Base-by-base conservation (phyloP, 2,113 vertebrate species). In the Boulengeromyrus knoepffleri region DNA sequence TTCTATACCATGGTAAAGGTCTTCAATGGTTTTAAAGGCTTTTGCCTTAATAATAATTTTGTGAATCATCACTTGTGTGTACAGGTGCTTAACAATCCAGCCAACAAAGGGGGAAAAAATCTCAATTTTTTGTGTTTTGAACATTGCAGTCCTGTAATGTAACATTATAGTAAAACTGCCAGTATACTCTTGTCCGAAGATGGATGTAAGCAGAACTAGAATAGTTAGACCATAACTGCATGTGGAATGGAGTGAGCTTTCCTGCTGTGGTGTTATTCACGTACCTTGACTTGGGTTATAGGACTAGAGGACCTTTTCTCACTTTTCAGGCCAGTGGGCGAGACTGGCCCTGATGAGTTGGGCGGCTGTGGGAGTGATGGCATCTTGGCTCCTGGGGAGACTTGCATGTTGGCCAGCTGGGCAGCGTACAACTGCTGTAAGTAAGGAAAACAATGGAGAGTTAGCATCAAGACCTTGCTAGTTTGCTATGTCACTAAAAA, bases 381-480 rank as follows among this genome's bases (percentile, higher is more conserved):
- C 97, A 99, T 98, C 96, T 99, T 99, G 96, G 98, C 97, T 96
- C 98, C 98, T 92, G 99, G 99, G 95, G 99, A 99, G 95, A 98
- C 97, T 95, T 99, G 99, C 99, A 99, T 99, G 97, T 96, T 98
- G 97, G 99, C 98, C 94, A 99, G 96, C 95, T 99, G 99, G 95
- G 99, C 97, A 88, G 99, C 98, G 92, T 99, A 99, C 95, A 99
- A 96, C 96, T 99, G 99, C 99, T 99, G 97, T 91, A 94, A 95
- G 93, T 91, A 93, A 93, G 89, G 92, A 90, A 92, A 95, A 83
- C 91, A 90, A 95, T 94, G 93, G 90, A 74, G 93, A 95, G 91
- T 96, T 96, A 95, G 93, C 93, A 93, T 95, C 93, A 92, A 94
- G 94, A 94, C 92, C 90, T 93, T 94, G 94, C 92, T 93, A 42